Evolutionary conservation across 2,797 vertebrate genomes (phyloP).

Genomic region (Diceros bicornis): DNA sequence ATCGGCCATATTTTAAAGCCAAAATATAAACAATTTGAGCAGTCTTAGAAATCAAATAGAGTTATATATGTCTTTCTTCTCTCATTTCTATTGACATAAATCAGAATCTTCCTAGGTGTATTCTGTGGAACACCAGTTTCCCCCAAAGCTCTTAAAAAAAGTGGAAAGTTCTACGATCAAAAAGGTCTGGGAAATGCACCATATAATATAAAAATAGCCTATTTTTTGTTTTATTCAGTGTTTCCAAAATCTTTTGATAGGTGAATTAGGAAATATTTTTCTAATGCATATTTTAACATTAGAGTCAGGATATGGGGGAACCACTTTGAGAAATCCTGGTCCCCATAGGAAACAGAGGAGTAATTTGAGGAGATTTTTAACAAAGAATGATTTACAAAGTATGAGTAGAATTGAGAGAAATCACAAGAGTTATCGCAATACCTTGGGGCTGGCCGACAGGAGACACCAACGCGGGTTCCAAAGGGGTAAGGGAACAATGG

Average conservation of each 20-base stretch:
- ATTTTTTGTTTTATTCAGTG: neutral
- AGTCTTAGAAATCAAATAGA: neutral
- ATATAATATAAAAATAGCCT: neutral
- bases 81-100: neutral
- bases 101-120: neutral
- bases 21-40: neutral
- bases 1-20: neutral
- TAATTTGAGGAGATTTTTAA: slow-evolving; percentile 23
- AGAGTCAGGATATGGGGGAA: neutral
- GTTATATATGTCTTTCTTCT: neutral
- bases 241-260: neutral
- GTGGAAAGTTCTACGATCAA: neutral
- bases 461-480: neutral
- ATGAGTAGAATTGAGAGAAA: neutral
- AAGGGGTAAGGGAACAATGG: neutral
- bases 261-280: neutral
- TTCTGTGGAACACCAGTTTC: neutral
- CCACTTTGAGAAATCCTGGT: neutral
- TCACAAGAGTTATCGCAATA: neutral
- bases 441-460: neutral
- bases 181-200: no score
- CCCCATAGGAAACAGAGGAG: neutral
- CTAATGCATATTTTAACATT: slow-evolving; percentile 22
- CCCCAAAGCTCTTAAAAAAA: neutral
- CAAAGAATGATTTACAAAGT: slow-evolving; percentile 22